These are phyloP conservation scores for Notothenia coriiceps DNA, from an alignment of 2,113 vertebrate genomes.

Conservation along the genomic window DNA sequence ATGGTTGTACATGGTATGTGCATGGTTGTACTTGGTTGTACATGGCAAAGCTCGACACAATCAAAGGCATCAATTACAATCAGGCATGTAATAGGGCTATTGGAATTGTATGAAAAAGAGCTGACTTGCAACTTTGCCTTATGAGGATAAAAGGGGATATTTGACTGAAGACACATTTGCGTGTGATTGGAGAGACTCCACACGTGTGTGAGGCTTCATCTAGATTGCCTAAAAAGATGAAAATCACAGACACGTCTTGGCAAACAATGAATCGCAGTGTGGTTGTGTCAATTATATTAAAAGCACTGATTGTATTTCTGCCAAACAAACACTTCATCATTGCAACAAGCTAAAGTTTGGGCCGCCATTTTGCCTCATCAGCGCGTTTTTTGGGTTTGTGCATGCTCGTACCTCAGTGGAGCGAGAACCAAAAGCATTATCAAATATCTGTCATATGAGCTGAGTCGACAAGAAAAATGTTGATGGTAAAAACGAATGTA, in stretches of 20 bases:
- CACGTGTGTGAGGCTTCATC: constrained; percentile 35
- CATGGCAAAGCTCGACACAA: constrained; percentile 44
- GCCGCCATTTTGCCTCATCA: constrained; percentile 40
- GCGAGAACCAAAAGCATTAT: constrained; percentile 16
- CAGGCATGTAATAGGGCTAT: constrained; percentile 43
- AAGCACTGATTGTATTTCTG: constrained; percentile 31
- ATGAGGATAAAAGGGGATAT: neutral
- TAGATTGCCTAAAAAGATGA: constrained; percentile 35
- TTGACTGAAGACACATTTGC: constrained; percentile 29
- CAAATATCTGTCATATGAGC: constrained; percentile 20
- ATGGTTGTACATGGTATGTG: no score
- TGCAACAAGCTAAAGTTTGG: constrained; percentile 16
- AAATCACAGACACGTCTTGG: constrained; percentile 42
- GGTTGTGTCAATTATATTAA: constrained; percentile 39
- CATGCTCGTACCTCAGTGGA: constrained; percentile 21
- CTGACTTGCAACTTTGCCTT: neutral
- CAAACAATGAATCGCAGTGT: constrained; percentile 32
- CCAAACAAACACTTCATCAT: constrained; percentile 58
- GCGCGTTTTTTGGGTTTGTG: constrained; percentile 13
- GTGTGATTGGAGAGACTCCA: constrained; percentile 5
- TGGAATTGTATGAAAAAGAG: constrained; percentile 41
- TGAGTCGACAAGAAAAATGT: no score
- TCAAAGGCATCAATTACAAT: constrained; percentile 59
- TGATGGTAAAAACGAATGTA: constrained; percentile 36
- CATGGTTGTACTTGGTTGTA: neutral